Conservation (phyloP, 2,888 invertebrate genomes). For the Apamea epomidion region DNA sequence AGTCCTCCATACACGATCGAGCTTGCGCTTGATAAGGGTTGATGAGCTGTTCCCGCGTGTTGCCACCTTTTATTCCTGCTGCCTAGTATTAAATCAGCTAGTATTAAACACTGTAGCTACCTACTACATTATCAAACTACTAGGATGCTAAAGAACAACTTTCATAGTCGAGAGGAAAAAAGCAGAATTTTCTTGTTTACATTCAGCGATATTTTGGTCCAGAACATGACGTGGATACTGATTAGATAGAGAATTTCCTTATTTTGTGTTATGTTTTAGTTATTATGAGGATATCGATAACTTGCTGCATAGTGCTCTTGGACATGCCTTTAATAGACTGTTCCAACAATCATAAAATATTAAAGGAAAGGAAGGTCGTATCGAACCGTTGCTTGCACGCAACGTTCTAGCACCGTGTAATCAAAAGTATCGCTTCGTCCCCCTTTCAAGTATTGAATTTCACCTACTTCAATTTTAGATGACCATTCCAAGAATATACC, state of each 20-base stretch:
- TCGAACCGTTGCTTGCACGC: background rate
- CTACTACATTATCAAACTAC: background rate
- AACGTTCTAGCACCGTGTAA: background rate
- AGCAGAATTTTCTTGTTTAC: background rate
- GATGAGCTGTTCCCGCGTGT: background rate
- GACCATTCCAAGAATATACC: conserved; percentile 18
- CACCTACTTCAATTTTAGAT: conserved; percentile 26
- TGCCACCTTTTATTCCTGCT: background rate
- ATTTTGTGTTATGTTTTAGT: background rate
- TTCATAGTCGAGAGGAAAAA: background rate
- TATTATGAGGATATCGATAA: background rate
- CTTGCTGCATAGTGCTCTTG: background rate
- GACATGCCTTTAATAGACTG: background rate
- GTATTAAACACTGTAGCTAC: background rate
- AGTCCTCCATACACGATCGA: background rate
- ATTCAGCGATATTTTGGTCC: conserved; percentile 5
- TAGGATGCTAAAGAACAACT: background rate
- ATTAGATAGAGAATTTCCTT: background rate
- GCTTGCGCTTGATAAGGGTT: background rate
- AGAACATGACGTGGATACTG: background rate
- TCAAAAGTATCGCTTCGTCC: background rate
- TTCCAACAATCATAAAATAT: background rate
- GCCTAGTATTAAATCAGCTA: background rate
- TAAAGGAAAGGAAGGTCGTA: background rate
- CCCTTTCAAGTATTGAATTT: background rate